Base-by-base conservation (phyloP, 2,797 vertebrate species). In the Betta splendens region DNA sequence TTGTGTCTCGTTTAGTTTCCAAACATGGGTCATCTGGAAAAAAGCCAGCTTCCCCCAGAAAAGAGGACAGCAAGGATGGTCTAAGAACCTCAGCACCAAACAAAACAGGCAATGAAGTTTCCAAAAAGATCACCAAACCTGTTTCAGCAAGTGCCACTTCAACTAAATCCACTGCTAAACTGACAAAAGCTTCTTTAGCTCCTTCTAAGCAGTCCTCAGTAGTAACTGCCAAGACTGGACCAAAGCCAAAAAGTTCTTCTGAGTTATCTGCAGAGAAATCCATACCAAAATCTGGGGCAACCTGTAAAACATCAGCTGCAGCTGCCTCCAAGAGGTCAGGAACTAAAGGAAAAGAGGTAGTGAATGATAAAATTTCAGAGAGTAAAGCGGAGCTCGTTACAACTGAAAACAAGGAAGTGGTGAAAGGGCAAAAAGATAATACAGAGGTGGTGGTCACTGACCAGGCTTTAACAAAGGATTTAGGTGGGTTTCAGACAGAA, bases 41-140 rank as follows among this genome's bases (percentile, higher is more conserved):
- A 77, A 98, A 95, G 86, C 88, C 90, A 26, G 89, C 81, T 15
- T 95, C 93, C 80, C 93, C 93, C 48, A 95, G 90, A 82, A 96
- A 93, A 22, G 95, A 97, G 75, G 92, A 94, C 9, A 9, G 69
- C 44, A 92, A 94, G 82, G 91, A 93, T 22, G 66, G 64, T 45
- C 29, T 54, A 12, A 92, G 87, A 75, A 62, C 72, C 28, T 70
- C 81, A 22, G 42, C 11, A 40, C 2, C 61, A 26, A 74, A 87
- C 72, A 88, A 92, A 89, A 46, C 89, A 78, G 56, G 61, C 64
- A 42, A 31, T 9, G 89, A 91, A 52, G 61, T 69, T 59, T 56
- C 89, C 47, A 94, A 91, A 83, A 96, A 92, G 84, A 80, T 53
- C 48, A 33, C 80, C 49, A 96, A 94, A 81, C 79, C 87, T 7